Conservation (phyloP, 2,113 vertebrate species). For the Paraplagusia blochii region DNA sequence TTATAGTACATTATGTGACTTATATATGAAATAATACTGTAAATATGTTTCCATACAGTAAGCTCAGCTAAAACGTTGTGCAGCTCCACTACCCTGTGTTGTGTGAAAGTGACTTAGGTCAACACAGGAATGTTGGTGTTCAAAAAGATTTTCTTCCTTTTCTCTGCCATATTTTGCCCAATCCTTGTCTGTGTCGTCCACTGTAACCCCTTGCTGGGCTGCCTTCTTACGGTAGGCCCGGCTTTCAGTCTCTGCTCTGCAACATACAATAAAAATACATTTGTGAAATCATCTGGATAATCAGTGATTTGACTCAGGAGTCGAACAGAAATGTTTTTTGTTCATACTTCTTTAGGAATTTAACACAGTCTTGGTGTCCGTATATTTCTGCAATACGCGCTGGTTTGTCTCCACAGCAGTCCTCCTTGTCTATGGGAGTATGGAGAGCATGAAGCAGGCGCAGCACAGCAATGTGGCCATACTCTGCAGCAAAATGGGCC, state of each 20-base stretch:
- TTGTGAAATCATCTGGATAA: constrained; percentile 15
- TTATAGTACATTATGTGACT: no score
- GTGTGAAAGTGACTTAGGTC: background rate
- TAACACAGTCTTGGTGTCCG: constrained; percentile 81
- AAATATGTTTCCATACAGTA: no score
- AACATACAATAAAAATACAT: constrained; percentile 27
- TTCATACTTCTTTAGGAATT: no score
- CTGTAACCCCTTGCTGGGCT: constrained; percentile 52
- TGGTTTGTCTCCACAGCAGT: constrained; percentile 85
- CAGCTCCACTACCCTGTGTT: background rate
- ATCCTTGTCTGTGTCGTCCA: constrained; percentile 83
- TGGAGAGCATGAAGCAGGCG: constrained; percentile 80
- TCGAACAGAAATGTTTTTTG: no score
- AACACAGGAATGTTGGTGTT: background rate
- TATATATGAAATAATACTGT: constrained; percentile 1
- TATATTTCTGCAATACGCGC: constrained; percentile 85
- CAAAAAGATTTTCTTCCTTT: constrained; percentile 37
- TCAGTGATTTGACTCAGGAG: no score
- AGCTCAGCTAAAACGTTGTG: background rate
- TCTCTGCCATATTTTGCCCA: constrained; percentile 78
- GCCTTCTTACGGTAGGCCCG: constrained; percentile 63
- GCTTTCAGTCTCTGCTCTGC: constrained; percentile 82
- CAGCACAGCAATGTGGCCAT: constrained; percentile 78
- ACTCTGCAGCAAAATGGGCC: constrained; percentile 86
- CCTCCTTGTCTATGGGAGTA: constrained; percentile 78